Evolutionary conservation across 2,113 vertebrate genomes (phyloP), one percentile per base, ranked within the genome.

Genomic region (Physeter macrocephalus): DNA sequence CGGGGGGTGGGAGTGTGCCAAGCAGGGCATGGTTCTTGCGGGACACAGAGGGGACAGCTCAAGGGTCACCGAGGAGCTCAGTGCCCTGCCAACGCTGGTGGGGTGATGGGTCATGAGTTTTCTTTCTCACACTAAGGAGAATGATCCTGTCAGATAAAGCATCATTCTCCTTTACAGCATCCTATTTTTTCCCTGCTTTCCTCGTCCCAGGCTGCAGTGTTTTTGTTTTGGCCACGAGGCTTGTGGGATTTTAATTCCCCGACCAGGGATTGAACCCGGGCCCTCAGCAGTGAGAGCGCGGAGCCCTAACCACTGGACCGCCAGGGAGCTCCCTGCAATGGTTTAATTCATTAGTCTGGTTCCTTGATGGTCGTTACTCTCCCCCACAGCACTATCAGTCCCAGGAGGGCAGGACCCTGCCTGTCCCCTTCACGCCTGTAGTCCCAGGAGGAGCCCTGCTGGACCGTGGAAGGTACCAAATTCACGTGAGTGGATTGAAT

Each of bases 241-340:
- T 57, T 57, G 54, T 57, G 54, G 54, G 54, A 57, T 21, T 57
- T 21, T 57, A 57, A 57, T 57, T 57, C 54, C 54, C 54, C 20
- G 0, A 57, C 54, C 20, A 8, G 54, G 2, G 54, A 21, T 57
- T 57, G 54, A 21, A 57, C 54, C 54, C 18, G 7, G 54, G 54
- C 0, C 54, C 54, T 57, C 54, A 57, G 54, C 20, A 8, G 20
- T 57, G 54, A 57, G 18, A 57, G 2, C 7, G 0, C 0, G 0
- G 20, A 21, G 18, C 21, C 2, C 54, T 57, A 57, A 57, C 54
- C 20, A 21, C 54, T 57, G 54, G 54, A 8, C 7, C 6, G 0
- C 54, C 54, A 57, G 17, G 54, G 54, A 21, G 8, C 7, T 21
- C 54, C 54, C 20, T 8, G 54, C 8, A 6, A n/a, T 20, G 49